A percentile compares a stretch with the other conserved stretches of the same genome.
Evolutionary conservation across 2,797 vertebrate genomes (phyloP).

Genomic region (Furcifer pardalis): DNA sequence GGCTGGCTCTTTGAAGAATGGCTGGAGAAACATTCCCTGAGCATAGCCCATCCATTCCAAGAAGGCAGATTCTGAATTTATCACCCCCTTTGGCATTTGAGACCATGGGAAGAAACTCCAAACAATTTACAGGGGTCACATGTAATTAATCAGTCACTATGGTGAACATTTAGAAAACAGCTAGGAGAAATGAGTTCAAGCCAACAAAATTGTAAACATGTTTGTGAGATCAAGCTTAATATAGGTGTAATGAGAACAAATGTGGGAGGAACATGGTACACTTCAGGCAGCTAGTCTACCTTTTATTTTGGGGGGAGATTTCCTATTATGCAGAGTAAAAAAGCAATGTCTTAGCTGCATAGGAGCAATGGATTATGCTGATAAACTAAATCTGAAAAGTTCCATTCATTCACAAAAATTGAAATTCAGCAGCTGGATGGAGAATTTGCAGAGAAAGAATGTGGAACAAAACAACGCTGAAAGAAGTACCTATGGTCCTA

Average conservation of each 20-base stretch:
- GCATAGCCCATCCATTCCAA: no score
- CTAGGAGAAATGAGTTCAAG: not conserved
- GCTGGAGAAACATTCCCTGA: no score
- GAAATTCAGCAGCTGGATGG: not conserved
- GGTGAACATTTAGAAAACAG: not conserved
- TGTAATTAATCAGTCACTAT: not conserved
- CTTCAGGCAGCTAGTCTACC: no score
- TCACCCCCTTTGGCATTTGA: no score
- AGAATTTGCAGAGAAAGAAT: not conserved
- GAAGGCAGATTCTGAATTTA: no score
- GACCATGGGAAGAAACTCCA: no score
- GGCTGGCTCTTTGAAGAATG: no score
- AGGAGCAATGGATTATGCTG: not conserved
- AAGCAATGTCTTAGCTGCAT: not conserved
- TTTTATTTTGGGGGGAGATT: no score
- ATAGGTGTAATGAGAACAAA: not conserved
- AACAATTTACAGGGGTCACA: not conserved
- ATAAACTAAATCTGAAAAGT: not conserved
- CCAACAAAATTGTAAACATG: not conserved
- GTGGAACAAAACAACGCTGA: constrained; percentile 7
- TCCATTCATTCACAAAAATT: constrained; percentile 6
- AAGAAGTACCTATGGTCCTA: not conserved
- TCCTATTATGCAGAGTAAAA: no score
- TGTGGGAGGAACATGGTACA: not conserved
- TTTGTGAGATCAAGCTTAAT: no score